Evolutionary conservation across 2,888 invertebrate species (phyloP).

Genomic region (Diplazon laetatorius): DNA sequence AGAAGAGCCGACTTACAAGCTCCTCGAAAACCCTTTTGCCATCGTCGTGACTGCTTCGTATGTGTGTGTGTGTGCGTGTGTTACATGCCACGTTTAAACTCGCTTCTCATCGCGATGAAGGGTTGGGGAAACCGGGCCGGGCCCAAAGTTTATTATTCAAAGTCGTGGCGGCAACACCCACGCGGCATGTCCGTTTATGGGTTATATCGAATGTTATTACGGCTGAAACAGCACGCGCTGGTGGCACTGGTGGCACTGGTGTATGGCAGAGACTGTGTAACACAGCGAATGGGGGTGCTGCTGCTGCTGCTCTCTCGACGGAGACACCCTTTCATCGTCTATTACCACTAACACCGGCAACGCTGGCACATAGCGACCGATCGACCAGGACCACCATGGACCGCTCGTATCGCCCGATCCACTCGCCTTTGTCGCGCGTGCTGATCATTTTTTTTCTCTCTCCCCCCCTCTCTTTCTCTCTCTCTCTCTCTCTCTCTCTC

Average conservation of each 20-base stretch:
- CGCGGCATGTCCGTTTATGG: conserved; percentile 67
- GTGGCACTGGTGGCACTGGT: conserved; percentile 32
- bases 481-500: too few species aligned
- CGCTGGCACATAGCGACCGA: conserved; percentile 57
- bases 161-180: conserved; percentile 66
- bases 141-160: conserved; percentile 65
- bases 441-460: too few species aligned
- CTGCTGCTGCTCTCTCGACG: too few species aligned
- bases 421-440: conserved; percentile 51
- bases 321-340: conserved; percentile 72
- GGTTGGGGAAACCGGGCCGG: conserved; percentile 9
- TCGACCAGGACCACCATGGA: conserved; percentile 56
- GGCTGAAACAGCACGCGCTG: conserved; percentile 31
- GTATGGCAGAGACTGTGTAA: conserved; percentile 47
- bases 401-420: conserved; percentile 38
- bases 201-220: conserved; percentile 65
- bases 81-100: conserved; percentile 14
- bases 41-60: too few species aligned
- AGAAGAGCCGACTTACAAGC: conserved; percentile 41
- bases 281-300: conserved; percentile 29
- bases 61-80: neutral
- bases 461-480: too few species aligned
- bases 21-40: conserved; percentile 32
- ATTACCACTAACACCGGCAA: conserved; percentile 63
- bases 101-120: conserved; percentile 53